Base-by-base conservation (phyloP, 2,797 vertebrate species). In the Diceros bicornis region DNA sequence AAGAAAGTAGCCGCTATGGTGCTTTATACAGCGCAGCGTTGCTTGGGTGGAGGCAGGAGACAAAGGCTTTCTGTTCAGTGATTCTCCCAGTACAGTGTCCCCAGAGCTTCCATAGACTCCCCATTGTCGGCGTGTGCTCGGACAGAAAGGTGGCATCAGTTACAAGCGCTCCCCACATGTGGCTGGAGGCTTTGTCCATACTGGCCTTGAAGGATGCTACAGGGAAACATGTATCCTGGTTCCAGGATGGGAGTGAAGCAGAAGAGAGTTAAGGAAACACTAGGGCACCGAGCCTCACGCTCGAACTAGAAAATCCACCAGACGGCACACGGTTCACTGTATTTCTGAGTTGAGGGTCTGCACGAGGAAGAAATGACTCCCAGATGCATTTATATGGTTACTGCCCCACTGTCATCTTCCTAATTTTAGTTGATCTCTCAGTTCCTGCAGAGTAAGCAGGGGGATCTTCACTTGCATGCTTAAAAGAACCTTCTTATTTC, bases 131-230 rank as follows among this genome's bases (percentile, higher is more conserved):
- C 29, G 2, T 32, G 69, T 41, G 37, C 55, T 68, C n/a, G 74
- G 44, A 25, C 44, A 52, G 44, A 85, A 86, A 57, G 62, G 72
- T 55, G 6, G n/a, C 20, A 1, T 75, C 16, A 14, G 20, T 6
- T n/a, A 2, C 1, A 0, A 1, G 17, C 55, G 82, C 1, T n/a
- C 34, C 57, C 66, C 9, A 34, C 13, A 13, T 4, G 0, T 16
- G 78, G 61, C 77, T 4, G 2, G 4, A 25, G 72, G 68, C 72
- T 69, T 85, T 0, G 0, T 64, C 44, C 34, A 25, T 47, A 1
- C 55, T 44, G 77, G 62, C 66, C 69, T 50, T 11, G 25, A 68
- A n/a, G 10, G 32, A 37, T 20, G 12, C n/a, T 37, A 27, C 29
- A 18, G 72, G 66, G 32, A 69, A 52, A 25, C 2, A 0, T 3